A percentile compares a stretch with the other conserved stretches of the same genome.
phyloP scores from a whole-genome alignment of 2,113 vertebrate species.

The Spea bombifrons region DNA sequence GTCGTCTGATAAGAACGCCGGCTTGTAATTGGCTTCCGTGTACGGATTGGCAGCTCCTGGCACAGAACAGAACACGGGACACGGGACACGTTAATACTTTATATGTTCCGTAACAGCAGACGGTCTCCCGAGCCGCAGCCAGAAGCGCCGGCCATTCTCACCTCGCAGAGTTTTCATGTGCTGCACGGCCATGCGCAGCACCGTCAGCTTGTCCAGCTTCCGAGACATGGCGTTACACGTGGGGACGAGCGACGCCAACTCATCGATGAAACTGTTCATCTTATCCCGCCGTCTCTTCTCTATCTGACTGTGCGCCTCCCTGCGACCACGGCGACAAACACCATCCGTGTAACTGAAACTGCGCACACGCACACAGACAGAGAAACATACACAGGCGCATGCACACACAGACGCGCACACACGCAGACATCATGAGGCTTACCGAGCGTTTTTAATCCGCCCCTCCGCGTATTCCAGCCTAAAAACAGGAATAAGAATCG shows the following conservation, averaged over 20 bases:
- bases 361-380: too few species aligned
- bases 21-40: constrained; percentile 98
- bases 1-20: constrained; percentile 94
- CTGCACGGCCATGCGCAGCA: constrained; percentile 96
- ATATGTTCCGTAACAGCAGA: too few species aligned
- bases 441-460: constrained; percentile 97
- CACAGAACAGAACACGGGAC: constrained; percentile 44
- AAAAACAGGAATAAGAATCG: constrained; percentile 48
- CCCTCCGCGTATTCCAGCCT: constrained; percentile 85
- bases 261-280: constrained; percentile 99
- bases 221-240: constrained; percentile 98
- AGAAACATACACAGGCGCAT: too few species aligned
- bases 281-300: constrained; percentile 96
- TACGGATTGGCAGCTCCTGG: constrained; percentile 93
- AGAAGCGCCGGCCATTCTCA: constrained; percentile 54
- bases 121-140: too few species aligned
- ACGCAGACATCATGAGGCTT: constrained; percentile 45
- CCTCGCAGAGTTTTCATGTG: constrained; percentile 97
- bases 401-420: too few species aligned
- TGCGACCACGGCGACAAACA: constrained; percentile 71
- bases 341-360: neutral
- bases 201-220: constrained; percentile 94
- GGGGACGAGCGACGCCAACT: constrained; percentile 91
- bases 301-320: constrained; percentile 97
- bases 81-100: neutral